Evolutionary conservation across 2,113 vertebrate genomes (phyloP).

Genomic region (Lonchura striata): DNA sequence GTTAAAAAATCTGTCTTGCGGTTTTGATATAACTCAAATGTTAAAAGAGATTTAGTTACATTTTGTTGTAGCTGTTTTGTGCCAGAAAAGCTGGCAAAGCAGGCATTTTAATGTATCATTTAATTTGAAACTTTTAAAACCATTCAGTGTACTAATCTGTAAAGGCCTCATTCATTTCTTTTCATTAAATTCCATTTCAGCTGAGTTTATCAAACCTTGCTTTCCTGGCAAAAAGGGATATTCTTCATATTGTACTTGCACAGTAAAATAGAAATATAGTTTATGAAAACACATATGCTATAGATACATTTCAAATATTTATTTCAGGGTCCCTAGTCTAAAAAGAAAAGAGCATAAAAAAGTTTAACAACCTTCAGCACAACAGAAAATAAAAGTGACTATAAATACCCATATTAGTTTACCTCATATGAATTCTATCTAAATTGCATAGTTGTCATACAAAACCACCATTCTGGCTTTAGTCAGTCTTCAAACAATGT

Average conservation of each 20-base stretch:
- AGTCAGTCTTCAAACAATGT: neutral
- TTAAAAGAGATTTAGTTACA: neutral
- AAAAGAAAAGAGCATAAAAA: neutral
- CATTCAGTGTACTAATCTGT: neutral
- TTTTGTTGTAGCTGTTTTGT: neutral
- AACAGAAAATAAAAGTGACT: neutral
- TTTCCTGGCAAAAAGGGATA: neutral
- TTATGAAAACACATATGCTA: neutral
- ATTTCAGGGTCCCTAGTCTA: neutral
- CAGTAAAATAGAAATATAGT: neutral
- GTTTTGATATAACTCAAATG: neutral
- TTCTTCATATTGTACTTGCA: neutral
- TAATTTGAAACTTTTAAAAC: neutral
- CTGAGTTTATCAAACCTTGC: neutral
- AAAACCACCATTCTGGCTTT: neutral
- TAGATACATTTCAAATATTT: neutral
- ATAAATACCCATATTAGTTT: neutral
- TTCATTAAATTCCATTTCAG: slow-evolving; percentile 13
- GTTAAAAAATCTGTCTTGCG: neutral
- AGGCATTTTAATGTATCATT: neutral
- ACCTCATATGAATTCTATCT: neutral
- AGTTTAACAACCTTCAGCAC: neutral
- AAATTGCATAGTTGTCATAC: neutral
- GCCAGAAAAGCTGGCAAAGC: neutral
- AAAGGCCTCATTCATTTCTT: neutral